A percentile compares a stretch with the other conserved stretches of the same genome.
Evolutionary conservation across 2,888 invertebrate genomes (phyloP).

Genomic region (Noctua janthina): DNA sequence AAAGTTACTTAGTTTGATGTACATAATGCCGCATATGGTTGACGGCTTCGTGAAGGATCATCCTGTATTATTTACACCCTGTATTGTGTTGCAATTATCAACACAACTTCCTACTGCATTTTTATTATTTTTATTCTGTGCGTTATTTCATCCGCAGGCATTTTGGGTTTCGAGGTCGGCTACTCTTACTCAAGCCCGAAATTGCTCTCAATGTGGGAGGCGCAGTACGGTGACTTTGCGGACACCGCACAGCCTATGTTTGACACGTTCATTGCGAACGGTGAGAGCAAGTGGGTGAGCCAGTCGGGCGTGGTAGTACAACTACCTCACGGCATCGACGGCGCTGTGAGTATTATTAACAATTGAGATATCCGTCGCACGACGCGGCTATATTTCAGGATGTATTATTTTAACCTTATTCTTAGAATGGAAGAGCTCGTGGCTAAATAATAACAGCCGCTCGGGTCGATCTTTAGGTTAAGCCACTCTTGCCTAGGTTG

Average conservation of each 20-base stretch:
- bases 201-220: slow-evolving; percentile 94
- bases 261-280: slow-evolving; percentile 91
- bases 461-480: too few species aligned
- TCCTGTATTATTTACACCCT: too few species aligned
- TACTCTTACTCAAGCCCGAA: slow-evolving; percentile 95
- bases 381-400: background rate
- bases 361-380: background rate
- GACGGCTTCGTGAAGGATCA: too few species aligned
- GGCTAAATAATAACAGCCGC: too few species aligned
- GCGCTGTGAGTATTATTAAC: slow-evolving; percentile 85
- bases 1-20: too few species aligned
- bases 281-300: slow-evolving; percentile 95
- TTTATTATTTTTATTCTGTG: background rate
- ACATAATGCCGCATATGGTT: too few species aligned
- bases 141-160: slow-evolving; percentile 69
- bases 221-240: slow-evolving; percentile 96
- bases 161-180: slow-evolving; percentile 94
- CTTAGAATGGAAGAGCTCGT: background rate
- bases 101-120: background rate
- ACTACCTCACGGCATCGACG: slow-evolving; percentile 96
- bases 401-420: background rate
- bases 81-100: too few species aligned
- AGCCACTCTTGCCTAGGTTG: too few species aligned
- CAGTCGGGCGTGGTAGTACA: slow-evolving; percentile 95
- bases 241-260: slow-evolving; percentile 93